Percentiles rank a stretch among this genome's conserved stretches.
These are phyloP conservation scores for Polyploca ridens DNA, from an alignment of 2,888 invertebrate genomes.

Conservation along the genomic window DNA sequence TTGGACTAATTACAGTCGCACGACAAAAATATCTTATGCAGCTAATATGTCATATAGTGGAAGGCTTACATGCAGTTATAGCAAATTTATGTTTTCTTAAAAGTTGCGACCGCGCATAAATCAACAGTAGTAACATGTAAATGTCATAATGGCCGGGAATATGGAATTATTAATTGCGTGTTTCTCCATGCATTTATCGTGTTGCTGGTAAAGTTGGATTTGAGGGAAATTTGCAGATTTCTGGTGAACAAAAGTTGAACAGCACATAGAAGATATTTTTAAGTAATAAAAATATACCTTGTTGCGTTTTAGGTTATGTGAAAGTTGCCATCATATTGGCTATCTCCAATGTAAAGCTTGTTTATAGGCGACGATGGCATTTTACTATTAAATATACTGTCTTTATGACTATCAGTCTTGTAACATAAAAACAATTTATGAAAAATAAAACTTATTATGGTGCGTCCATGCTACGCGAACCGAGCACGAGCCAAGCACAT, in stretches of 20 bases:
- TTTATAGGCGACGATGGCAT: no score
- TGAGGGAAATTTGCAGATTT: background rate
- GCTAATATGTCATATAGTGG: constrained; percentile 22
- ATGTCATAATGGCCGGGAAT: constrained; percentile 47
- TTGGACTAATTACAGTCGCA: background rate
- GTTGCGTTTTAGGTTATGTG: no score
- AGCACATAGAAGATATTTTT: no score
- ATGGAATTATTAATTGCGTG: constrained; percentile 53
- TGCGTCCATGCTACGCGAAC: no score
- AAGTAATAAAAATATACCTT: no score
- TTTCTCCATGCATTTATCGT: constrained; percentile 32
- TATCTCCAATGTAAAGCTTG: no score
- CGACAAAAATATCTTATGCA: background rate
- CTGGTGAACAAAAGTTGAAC: background rate
- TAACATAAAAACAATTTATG: no score
- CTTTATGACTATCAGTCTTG: no score
- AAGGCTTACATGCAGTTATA: constrained; percentile 17
- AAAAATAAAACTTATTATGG: no score
- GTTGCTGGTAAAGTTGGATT: constrained; percentile 23
- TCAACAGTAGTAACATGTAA: constrained; percentile 51
- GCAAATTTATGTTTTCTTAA: constrained; percentile 27
- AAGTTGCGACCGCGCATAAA: constrained; percentile 33
- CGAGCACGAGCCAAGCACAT: no score
- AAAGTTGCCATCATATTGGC: no score
- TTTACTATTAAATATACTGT: no score